Conservation (phyloP, 2,888 invertebrate genomes). For the Brachyptera risi region DNA sequence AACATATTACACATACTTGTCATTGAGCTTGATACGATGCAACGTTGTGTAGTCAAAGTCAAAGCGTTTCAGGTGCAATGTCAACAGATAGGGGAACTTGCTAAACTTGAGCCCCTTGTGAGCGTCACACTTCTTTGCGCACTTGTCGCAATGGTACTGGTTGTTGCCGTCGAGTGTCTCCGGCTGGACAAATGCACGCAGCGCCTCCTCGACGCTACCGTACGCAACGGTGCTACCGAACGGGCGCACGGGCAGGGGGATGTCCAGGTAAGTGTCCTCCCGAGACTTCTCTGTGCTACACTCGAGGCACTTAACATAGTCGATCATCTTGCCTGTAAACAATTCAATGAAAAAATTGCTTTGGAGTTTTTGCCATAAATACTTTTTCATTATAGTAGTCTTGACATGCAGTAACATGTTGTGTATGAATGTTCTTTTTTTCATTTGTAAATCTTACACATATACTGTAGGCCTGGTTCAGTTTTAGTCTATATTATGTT, state of each 20-base stretch:
- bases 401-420: too few relatives aligned
- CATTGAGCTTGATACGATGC: constrained; percentile 82
- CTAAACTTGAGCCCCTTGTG: constrained; percentile 86
- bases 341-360: too few relatives aligned
- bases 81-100: constrained; percentile 80
- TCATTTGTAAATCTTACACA: too few relatives aligned
- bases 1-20: constrained; percentile 74
- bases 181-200: constrained; percentile 77
- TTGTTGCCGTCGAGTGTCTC: constrained; percentile 80
- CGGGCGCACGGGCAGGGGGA: constrained; percentile 78
- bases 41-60: constrained; percentile 83
- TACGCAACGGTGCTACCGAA: constrained; percentile 74
- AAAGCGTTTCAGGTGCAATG: constrained; percentile 82
- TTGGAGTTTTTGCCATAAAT: too few relatives aligned
- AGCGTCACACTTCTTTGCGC: constrained; percentile 81
- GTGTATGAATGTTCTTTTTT: too few relatives aligned
- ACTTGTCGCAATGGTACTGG: constrained; percentile 83
- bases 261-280: constrained; percentile 79
- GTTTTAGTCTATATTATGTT: too few relatives aligned
- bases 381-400: too few relatives aligned
- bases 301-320: constrained; percentile 84
- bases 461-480: too few relatives aligned
- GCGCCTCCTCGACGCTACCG: constrained; percentile 68
- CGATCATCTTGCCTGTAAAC: constrained; percentile 65
- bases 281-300: constrained; percentile 79